Evolutionary conservation across 2,888 invertebrate genomes (phyloP).

Genomic region (Pollenia angustigena): DNA sequence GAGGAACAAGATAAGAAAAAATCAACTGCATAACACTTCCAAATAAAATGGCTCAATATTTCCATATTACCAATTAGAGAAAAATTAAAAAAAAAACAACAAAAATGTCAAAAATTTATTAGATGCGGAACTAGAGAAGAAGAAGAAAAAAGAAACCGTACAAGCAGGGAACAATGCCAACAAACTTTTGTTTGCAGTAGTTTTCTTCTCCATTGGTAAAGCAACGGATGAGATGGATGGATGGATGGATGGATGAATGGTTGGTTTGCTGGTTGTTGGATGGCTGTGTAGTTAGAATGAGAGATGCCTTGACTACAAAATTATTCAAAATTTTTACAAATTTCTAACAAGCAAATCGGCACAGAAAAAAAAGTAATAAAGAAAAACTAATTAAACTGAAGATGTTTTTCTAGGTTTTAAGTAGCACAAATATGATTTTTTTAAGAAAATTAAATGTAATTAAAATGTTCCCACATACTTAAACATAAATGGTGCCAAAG

Average conservation of each 20-base stretch:
- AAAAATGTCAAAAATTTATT: constrained; percentile 56
- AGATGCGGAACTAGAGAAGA: constrained; percentile 45
- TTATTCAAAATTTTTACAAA: constrained; percentile 15
- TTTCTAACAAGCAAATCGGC: constrained; percentile 55
- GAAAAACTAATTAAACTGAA: constrained; percentile 58
- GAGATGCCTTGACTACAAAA: constrained; percentile 33
- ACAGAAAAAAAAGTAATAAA: constrained; percentile 19
- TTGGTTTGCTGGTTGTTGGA: not conserved
- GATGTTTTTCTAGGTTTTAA: constrained; percentile 9
- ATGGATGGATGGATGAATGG: too few species aligned
- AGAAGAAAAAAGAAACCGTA: constrained; percentile 22
- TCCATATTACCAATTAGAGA: constrained; percentile 62
- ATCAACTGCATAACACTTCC: constrained; percentile 55
- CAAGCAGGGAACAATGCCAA: constrained; percentile 64
- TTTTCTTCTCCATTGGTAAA: constrained; percentile 43
- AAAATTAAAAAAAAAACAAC: not conserved
- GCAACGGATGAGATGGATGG: constrained; percentile 1
- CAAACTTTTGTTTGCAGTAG: constrained; percentile 55
- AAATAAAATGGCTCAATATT: constrained; percentile 59
- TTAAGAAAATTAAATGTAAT: constrained; percentile 42
- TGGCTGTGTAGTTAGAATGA: constrained; percentile 4
- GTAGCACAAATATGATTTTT: constrained; percentile 52
- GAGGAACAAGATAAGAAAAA: constrained; percentile 21
- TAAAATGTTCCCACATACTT: constrained; percentile 68
- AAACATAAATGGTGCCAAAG: constrained; percentile 8